Base-by-base conservation (phyloP, 2,113 vertebrate genomes). In the Camarhynchus parvulus region DNA sequence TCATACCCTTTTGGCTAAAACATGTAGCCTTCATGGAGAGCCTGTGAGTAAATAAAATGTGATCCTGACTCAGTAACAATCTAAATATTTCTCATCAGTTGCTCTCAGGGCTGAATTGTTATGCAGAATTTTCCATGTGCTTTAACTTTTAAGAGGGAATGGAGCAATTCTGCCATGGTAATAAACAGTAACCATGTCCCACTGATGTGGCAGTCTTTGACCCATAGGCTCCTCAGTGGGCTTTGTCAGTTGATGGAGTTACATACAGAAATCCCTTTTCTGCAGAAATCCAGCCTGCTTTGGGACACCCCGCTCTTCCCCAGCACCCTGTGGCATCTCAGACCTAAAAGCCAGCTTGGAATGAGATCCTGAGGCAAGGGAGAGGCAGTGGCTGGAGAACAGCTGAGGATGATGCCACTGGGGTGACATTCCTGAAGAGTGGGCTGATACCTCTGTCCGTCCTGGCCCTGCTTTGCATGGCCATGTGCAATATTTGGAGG, bases 161-260 rank as follows among this genome's bases (percentile, higher is more conserved):
- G 83, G 86, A 97, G 75, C 61, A 81, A 35, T 90, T 94, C 93
- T 95, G 76, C 85, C 78, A 49, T 89, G 90, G 85, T 64, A 83
- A 89, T 92, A 88, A 90, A 72, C 63, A 88, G 92, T 78, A 94
- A 91, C 84, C 42, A 7, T 76, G 83, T 67, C 52, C 79, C 3
- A 15, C 39, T 81, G 58, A 70, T 69, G 70, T 81, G 88, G 56
- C 61, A 59, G 33, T 81, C 27, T 69, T 68, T 70, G 33, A 70
- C 90, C 78, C 46, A 13, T 31, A n/a, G 78, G 81, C 69, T 92
- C n/a, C 68, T 41, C 61, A 13, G 11, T 83, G 22, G 58, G 30
- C 75, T 86, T 63, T 74, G 27, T 52, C 68, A 86, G 1, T 20
- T 68, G 44, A 46, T 77, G 82, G 67, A 56, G 47, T 74, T 88